Conservation (phyloP, 2,113 vertebrate species). For the Hippolais icterina region DNA sequence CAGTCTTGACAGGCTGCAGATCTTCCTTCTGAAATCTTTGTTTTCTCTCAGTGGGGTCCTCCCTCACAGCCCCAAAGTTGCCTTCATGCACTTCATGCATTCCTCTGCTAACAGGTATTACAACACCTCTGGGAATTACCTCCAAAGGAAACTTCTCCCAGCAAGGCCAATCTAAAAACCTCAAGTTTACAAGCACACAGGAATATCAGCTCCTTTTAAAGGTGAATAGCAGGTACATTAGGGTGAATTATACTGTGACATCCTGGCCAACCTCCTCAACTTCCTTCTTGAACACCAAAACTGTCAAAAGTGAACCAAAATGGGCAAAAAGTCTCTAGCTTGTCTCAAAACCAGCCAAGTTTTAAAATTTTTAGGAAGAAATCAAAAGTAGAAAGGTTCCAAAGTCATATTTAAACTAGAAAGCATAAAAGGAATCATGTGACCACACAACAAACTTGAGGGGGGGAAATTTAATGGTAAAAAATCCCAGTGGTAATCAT, state of each 20-base stretch:
- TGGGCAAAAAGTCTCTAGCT: not conserved
- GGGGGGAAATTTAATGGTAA: not conserved
- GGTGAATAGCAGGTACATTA: not conserved
- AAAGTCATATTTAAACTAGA: not conserved
- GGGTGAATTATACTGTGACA: not conserved
- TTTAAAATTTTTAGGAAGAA: not conserved
- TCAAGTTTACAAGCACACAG: not conserved
- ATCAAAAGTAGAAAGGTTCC: not conserved
- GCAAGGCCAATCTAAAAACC: not conserved
- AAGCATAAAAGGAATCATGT: not conserved
- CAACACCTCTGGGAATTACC: not conserved
- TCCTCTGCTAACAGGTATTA: not conserved
- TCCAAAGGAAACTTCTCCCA: not conserved
- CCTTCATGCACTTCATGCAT: not conserved
- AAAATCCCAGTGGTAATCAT: not conserved
- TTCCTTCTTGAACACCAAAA: not conserved
- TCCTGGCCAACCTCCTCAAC: not conserved
- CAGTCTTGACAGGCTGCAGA: not conserved
- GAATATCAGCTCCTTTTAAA: not conserved
- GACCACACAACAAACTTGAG: not conserved
- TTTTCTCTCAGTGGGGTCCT: not conserved
- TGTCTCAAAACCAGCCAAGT: not conserved
- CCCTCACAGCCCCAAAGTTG: not conserved
- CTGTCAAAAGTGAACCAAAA: not conserved
- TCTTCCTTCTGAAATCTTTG: not conserved